Evolutionary conservation across 1,140 invertebrate genomes (phyloP).

Genomic region (Geopemphigus sp.): DNA sequence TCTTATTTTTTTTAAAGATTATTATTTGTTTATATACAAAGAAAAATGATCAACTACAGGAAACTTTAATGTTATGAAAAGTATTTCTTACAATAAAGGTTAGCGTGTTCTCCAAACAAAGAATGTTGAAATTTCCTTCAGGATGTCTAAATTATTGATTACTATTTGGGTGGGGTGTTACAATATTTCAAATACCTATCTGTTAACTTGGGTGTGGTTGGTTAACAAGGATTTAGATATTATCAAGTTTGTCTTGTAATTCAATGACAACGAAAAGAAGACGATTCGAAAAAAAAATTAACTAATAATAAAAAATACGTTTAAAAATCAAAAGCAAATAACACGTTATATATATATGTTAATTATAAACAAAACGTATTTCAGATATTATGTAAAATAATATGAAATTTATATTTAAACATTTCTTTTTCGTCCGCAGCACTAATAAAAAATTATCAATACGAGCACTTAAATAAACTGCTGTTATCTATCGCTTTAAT

Average conservation of each 20-base stretch:
- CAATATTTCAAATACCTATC: conserved; percentile 21
- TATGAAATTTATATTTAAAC: too few relatives aligned
- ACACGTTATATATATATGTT: too few relatives aligned
- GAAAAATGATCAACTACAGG: not conserved
- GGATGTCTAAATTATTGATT: conserved; percentile 43
- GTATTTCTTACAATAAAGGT: conserved; percentile 5
- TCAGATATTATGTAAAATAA: too few relatives aligned
- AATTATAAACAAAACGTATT: too few relatives aligned
- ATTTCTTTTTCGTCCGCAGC: too few relatives aligned
- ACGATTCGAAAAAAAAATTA: conserved; percentile 5
- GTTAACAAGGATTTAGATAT: conserved; percentile 14
- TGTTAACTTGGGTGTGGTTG: conserved; percentile 40
- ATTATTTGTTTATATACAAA: not conserved
- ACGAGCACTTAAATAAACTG: too few relatives aligned
- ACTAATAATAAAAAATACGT: not conserved
- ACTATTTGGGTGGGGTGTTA: conserved; percentile 12
- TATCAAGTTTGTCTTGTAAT: conserved; percentile 3
- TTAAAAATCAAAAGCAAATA: too few relatives aligned
- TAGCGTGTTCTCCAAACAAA: not conserved
- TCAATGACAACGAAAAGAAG: not conserved
- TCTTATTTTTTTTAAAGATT: not conserved
- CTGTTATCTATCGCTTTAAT: too few relatives aligned
- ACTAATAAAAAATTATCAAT: too few relatives aligned
- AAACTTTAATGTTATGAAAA: not conserved
- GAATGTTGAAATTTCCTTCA: conserved; percentile 2